A percentile compares a stretch with the other conserved stretches of the same genome.
phyloP scores from a whole-genome alignment of 1,140 invertebrate genomes.

The Mercenaria mercenaria region DNA sequence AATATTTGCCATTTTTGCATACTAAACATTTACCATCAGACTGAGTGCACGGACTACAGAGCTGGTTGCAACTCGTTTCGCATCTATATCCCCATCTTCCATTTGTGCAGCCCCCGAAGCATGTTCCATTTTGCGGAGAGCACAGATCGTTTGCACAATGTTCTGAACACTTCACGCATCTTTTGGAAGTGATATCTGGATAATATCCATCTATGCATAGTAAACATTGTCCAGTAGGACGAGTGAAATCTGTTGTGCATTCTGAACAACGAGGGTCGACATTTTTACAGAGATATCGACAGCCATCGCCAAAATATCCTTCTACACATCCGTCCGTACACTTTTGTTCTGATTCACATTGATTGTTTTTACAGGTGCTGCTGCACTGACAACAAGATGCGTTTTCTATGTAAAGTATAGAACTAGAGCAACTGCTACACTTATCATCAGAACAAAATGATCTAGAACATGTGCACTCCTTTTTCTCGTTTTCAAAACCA shows the following conservation, averaged over 20 bases:
- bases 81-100: constrained; percentile 10
- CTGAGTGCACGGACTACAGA: background rate
- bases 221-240: background rate
- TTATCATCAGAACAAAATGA: background rate
- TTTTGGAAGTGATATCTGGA: background rate
- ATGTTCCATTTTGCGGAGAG: background rate
- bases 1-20: background rate
- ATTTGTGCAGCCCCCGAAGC: background rate
- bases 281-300: background rate
- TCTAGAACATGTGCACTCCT: background rate
- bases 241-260: background rate
- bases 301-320: background rate
- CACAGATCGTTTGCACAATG: background rate
- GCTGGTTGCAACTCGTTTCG: background rate
- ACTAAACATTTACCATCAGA: background rate
- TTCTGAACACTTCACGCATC: background rate
- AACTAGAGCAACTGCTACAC: background rate
- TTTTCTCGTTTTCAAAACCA: background rate
- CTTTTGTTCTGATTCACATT: background rate
- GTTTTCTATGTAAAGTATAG: background rate
- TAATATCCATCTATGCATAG: background rate
- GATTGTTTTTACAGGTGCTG: background rate
- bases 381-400: background rate
- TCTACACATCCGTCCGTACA: background rate
- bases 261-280: background rate